These are phyloP conservation scores for Epizoanthus rinbou DNA, from an alignment of 92 coral and sea anemone species.

Conservation along the genomic window DNA sequence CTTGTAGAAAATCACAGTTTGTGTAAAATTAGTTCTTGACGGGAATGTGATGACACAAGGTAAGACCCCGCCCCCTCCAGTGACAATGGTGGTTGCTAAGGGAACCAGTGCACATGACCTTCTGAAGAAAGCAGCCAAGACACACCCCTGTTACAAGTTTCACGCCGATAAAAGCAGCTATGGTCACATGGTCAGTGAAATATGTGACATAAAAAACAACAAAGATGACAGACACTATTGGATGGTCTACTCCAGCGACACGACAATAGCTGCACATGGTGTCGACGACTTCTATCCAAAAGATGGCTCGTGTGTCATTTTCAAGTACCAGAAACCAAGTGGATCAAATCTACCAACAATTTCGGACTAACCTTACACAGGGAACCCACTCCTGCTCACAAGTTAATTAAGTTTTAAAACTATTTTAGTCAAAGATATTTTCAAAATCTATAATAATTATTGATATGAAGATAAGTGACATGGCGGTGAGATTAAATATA, in stretches of 20 bases:
- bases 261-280: slow-evolving; percentile 56
- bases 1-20: slow-evolving; percentile 69
- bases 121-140: slow-evolving; percentile 54
- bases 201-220: slow-evolving; percentile 56
- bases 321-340: slow-evolving; percentile 63
- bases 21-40: slow-evolving; percentile 62
- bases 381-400: no score
- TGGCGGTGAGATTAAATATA: no score
- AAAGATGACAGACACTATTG: slow-evolving; percentile 60
- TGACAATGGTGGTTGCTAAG: slow-evolving; percentile 43
- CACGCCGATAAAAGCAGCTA: slow-evolving; percentile 37
- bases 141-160: slow-evolving; percentile 65
- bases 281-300: slow-evolving; percentile 75
- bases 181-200: slow-evolving; percentile 61
- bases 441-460: no score
- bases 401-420: no score
- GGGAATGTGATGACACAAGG: slow-evolving; percentile 34
- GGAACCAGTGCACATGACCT: slow-evolving; percentile 67
- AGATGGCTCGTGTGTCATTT: slow-evolving; percentile 64
- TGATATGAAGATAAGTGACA: no score
- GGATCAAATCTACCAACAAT: not conserved
- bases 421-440: no score
- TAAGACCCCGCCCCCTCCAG: slow-evolving; percentile 34
- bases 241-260: slow-evolving; percentile 64
- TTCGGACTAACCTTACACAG: not conserved